These are phyloP conservation scores for Apostichopus parvimensis DNA, from an alignment of 35 echinoderm and acorn worm species.

Conservation along the genomic window DNA sequence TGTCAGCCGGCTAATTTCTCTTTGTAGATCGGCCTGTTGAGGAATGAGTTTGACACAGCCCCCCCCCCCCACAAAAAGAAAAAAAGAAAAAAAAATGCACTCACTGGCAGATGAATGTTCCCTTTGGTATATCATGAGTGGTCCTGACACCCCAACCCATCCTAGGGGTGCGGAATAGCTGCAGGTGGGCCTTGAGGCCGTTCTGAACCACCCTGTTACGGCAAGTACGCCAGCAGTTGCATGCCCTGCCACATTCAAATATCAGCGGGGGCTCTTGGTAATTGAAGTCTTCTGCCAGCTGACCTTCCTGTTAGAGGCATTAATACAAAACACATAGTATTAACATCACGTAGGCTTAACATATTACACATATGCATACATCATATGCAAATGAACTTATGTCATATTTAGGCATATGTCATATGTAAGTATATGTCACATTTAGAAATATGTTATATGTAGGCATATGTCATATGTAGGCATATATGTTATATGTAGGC, in stretches of 20 bases:
- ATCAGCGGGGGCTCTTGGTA: slow-evolving; percentile 96
- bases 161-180: slow-evolving; percentile 69
- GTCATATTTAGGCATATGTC: no score
- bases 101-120: slow-evolving; percentile 98
- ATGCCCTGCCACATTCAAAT: slow-evolving; percentile 90
- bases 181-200: slow-evolving; percentile 73
- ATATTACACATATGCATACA: no score
- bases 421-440: no score
- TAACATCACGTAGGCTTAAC: no score
- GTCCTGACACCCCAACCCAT: slow-evolving; percentile 96
- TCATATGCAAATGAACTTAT: no score
- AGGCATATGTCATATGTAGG: no score
- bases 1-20: no score
- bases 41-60: no score
- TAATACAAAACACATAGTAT: no score
- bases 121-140: slow-evolving; percentile 82
- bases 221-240: slow-evolving; percentile 79
- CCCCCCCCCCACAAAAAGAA: background rate
- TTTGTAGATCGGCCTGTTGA: no score
- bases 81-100: slow-evolving; percentile 37
- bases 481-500: no score
- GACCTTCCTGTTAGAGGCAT: slow-evolving; percentile 63
- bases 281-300: slow-evolving; percentile 86
- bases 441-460: no score
- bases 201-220: slow-evolving; percentile 95